These are phyloP conservation scores for Delichon dasypus DNA, from an alignment of 2,797 vertebrate species.

Conservation along the genomic window DNA sequence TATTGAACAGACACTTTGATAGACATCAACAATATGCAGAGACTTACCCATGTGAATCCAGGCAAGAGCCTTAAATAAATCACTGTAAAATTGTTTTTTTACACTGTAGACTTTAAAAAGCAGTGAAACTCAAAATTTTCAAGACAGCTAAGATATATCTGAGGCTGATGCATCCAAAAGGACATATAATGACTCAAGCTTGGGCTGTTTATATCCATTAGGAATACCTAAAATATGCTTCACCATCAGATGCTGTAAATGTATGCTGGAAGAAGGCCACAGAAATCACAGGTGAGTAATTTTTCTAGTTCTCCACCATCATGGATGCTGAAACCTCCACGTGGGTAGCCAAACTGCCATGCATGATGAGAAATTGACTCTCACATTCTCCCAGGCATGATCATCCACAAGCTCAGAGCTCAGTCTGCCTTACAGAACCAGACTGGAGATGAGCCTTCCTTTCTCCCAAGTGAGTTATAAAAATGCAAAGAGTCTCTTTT, in stretches of 20 bases:
- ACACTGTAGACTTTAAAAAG: not conserved
- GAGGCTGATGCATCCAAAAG: not conserved
- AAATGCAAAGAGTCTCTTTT: not conserved
- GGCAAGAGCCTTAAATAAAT: not conserved
- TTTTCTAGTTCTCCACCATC: not conserved
- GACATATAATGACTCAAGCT: not conserved
- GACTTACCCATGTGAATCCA: not conserved
- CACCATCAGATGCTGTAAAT: not conserved
- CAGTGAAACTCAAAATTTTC: not conserved
- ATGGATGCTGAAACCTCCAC: not conserved
- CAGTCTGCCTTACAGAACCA: not conserved
- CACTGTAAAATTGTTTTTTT: not conserved
- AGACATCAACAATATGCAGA: not conserved
- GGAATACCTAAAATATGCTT: conserved; percentile 5
- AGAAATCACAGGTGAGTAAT: conserved; percentile 18
- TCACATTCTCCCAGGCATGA: not conserved
- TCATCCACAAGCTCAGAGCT: not conserved
- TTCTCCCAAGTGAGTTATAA: not conserved
- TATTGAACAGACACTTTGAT: not conserved
- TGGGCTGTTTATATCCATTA: not conserved
- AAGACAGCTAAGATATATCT: not conserved
- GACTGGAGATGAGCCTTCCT: not conserved
- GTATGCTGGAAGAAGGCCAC: not conserved
- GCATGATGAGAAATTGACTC: not conserved
- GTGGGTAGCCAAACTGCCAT: not conserved